Base-by-base conservation (phyloP, 2,888 invertebrate species). In the Aplocera efformata region DNA sequence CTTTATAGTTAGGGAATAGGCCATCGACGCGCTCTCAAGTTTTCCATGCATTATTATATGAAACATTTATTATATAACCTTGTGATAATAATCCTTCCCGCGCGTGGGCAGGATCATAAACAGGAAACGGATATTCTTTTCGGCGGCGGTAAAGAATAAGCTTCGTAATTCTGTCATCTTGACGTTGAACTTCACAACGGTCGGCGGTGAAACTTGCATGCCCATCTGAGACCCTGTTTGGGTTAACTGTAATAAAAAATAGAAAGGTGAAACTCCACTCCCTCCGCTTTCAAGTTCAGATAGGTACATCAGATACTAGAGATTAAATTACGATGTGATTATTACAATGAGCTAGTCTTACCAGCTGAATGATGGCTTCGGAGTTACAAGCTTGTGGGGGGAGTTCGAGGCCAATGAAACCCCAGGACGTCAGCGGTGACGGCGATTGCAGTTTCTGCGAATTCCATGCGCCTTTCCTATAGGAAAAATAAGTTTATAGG, bases 101-200 rank as follows among this genome's bases (percentile, higher is more conserved):
- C 68, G 60, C 0, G 49, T 36, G 1, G 91, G 89, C 6, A 94
- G 86, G 3, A 94, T 73, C 0, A 94, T 90, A 53, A 94, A 88
- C 1, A 93, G 75, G 10, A 94, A 78, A 44, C 81, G 82, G 8
- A 88, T 67, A 0, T 68, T 58, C 2, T 60, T 43, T 0, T 65
- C 58, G 10, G 71, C 38, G 0, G 77, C 76, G 0, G 44, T 50
- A 11, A 62, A 41, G 32, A 84, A 39, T 1, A 66, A 32, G 0
- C 38, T 46, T 4, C 60, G 60, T 0, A 88, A 34, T 0, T 69
- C 62, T 0, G 24, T 43, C n/a, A 72, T 56, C 2, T 7, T 58
- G 3, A 73, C 77, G 62, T 63, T 68, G 48, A 65, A 68, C 1
- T 52, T 43, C 1, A 52, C 47, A 26, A 69, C 7, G 8, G 28